Percentiles rank a stretch among this genome's conserved stretches.
Evolutionary conservation across 2,113 vertebrate genomes (phyloP).

Genomic region (Azemiops feae): DNA sequence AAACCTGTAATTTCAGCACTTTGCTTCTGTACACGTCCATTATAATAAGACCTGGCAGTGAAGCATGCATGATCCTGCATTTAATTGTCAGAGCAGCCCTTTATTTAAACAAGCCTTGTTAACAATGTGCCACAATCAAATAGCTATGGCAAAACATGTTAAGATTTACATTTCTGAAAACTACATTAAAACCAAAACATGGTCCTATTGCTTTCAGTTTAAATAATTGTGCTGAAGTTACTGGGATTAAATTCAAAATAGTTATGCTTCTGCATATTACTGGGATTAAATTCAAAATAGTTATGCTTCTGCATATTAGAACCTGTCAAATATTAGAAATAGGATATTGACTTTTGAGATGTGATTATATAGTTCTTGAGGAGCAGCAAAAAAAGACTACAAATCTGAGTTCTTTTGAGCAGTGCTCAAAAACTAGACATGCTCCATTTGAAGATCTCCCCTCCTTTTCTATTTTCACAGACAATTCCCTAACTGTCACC

Average conservation of each 20-base stretch:
- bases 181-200: conserved; percentile 1
- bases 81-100: conserved; percentile 66
- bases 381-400: not conserved
- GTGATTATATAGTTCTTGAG: too few relatives aligned
- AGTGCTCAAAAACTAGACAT: not conserved
- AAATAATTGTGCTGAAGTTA: not conserved
- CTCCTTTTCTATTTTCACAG: not conserved
- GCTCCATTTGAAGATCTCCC: not conserved
- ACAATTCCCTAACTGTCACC: not conserved
- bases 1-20: conserved; percentile 63
- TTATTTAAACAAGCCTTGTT: conserved; percentile 72
- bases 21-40: conserved; percentile 55
- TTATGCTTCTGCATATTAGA: not conserved
- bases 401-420: not conserved
- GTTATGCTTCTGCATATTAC: not conserved
- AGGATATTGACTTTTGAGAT: not conserved
- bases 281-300: not conserved
- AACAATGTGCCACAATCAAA: conserved; percentile 54
- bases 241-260: not conserved
- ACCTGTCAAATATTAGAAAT: not conserved
- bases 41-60: conserved; percentile 61
- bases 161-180: conserved; percentile 26
- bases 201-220: not conserved
- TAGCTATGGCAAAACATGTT: conserved; percentile 34
- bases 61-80: conserved; percentile 54